Evolutionary conservation across 2,797 vertebrate species (phyloP).

Genomic region (Silurus lanzhouensis): DNA sequence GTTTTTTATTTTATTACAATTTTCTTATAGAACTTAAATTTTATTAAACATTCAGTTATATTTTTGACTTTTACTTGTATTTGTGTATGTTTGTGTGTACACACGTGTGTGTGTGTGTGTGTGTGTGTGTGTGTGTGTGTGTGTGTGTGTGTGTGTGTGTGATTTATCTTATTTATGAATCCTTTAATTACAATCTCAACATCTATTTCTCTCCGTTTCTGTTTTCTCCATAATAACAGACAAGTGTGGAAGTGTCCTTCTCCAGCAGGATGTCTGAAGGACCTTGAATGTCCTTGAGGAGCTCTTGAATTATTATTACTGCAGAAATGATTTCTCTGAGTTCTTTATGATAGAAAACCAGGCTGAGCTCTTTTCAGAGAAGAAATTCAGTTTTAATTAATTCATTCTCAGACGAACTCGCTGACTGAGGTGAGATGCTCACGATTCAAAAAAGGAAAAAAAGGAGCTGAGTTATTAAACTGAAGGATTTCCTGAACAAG

Average conservation of each 20-base stretch:
- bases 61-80: not conserved
- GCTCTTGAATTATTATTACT: conserved; percentile 36
- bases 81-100: not conserved
- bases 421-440: conserved; percentile 77
- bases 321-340: conserved; percentile 19
- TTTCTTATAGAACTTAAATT: not conserved
- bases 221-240: conserved; percentile 10
- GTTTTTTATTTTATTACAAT: not conserved
- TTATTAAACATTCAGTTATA: not conserved
- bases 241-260: conserved; percentile 59
- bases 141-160: not conserved
- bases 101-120: not conserved
- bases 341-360: conserved; percentile 40
- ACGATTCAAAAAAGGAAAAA: conserved; percentile 65
- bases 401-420: conserved; percentile 72
- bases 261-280: conserved; percentile 39
- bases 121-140: not conserved
- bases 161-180: not conserved
- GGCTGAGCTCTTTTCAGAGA: conserved; percentile 21
- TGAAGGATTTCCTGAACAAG: conserved; percentile 59
- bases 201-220: conserved; percentile 6
- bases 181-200: not conserved
- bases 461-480: conserved; percentile 25
- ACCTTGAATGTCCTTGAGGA: conserved; percentile 61
- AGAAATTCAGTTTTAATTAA: conserved; percentile 66